A percentile compares a stretch with the other conserved stretches of the same genome.
Conservation (phyloP, 2,888 invertebrate genomes). For the Caenorhabditis macrosperma region DNA sequence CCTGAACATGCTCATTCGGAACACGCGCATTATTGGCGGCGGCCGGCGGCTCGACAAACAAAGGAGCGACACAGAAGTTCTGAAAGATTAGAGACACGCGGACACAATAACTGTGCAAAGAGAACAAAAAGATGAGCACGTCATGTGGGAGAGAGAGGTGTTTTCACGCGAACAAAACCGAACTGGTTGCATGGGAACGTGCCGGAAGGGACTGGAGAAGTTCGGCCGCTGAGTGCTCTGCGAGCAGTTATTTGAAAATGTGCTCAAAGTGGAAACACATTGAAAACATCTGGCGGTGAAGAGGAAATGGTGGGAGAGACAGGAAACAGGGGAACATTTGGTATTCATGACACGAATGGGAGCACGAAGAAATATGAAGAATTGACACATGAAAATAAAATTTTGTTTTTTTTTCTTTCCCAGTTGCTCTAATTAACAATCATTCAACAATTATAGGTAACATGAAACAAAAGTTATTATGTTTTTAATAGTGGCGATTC, state of each 20-base stretch:
- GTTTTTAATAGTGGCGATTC: not conserved
- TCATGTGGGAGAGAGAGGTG: constrained; percentile 14
- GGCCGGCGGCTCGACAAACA: constrained; percentile 34
- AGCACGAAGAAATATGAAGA: not conserved
- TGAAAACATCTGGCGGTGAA: constrained; percentile 45
- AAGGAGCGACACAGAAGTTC: constrained; percentile 47
- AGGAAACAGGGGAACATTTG: constrained; percentile 7
- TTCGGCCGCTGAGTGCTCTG: no score
- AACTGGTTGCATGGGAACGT: not conserved
- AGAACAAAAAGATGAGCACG: constrained; percentile 11
- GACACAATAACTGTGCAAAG: constrained; percentile 46
- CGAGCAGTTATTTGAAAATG: not conserved
- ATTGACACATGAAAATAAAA: no score
- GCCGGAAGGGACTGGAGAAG: no score
- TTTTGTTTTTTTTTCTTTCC: no score
- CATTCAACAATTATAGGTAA: no score
- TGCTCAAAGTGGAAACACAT: constrained; percentile 31
- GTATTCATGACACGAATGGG: constrained; percentile 20
- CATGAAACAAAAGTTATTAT: not conserved
- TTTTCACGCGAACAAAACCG: not conserved
- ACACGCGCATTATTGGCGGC: constrained; percentile 44
- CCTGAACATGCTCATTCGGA: constrained; percentile 33
- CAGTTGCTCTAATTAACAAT: no score
- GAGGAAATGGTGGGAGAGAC: not conserved
- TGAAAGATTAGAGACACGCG: constrained; percentile 40